A percentile compares a stretch with the other conserved stretches of the same genome.
These are phyloP conservation scores for Halcyon senegalensis DNA, from an alignment of 2,113 vertebrate genomes.

Conservation along the genomic window DNA sequence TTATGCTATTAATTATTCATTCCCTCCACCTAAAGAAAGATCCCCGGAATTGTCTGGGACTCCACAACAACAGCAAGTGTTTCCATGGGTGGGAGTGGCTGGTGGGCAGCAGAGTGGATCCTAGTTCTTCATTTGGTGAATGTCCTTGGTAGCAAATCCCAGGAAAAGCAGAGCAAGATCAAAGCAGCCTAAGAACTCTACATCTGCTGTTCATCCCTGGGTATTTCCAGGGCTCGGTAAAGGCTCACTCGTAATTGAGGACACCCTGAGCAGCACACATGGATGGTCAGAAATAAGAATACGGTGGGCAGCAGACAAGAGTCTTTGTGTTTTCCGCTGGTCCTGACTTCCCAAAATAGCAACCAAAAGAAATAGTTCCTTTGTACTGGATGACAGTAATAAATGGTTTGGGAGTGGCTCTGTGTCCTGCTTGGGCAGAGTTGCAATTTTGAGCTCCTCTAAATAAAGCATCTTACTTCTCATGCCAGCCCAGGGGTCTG, in stretches of 20 bases:
- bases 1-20: background rate
- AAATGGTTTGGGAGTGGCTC: background rate
- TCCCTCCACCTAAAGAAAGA: background rate
- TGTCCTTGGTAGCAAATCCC: background rate
- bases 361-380: background rate
- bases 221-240: background rate
- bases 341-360: background rate
- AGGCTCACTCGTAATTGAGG: accelerated
- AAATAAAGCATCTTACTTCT: background rate
- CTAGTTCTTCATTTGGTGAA: background rate
- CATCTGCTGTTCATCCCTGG: background rate
- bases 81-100: background rate
- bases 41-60: background rate
- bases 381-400: background rate
- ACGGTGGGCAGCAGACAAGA: background rate
- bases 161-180: background rate
- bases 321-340: background rate
- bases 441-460: background rate
- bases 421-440: background rate
- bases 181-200: background rate
- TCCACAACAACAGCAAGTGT: background rate
- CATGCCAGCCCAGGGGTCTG: background rate
- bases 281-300: background rate
- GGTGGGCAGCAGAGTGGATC: background rate
- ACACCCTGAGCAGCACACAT: background rate